These are phyloP conservation scores for Halcyon leucocephala DNA, from an alignment of 2,797 vertebrate genomes.

Conservation along the genomic window DNA sequence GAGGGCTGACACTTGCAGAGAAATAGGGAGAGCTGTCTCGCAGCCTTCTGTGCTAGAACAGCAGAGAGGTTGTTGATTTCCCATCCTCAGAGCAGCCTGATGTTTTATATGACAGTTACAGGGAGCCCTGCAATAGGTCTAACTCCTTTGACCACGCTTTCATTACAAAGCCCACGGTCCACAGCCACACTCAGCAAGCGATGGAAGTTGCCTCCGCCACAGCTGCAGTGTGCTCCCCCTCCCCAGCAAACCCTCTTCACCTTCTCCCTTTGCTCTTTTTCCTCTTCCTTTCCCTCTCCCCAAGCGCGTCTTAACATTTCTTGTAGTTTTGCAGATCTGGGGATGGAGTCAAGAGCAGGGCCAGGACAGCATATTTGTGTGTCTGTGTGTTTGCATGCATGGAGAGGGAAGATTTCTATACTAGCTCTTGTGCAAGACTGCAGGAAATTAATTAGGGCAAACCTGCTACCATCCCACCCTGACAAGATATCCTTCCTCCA, in stretches of 20 bases:
- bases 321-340: neutral
- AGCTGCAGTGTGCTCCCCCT: neutral
- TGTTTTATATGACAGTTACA: slow-evolving; percentile 8
- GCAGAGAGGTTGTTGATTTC: slow-evolving; percentile 43
- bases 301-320: neutral
- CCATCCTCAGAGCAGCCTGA: slow-evolving; percentile 35
- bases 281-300: neutral
- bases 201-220: slow-evolving; percentile 18
- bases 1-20: slow-evolving; percentile 6
- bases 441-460: neutral
- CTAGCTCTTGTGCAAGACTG: neutral
- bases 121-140: slow-evolving; percentile 16
- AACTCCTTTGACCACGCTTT: slow-evolving; percentile 23
- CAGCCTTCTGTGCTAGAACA: neutral
- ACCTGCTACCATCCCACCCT: neutral
- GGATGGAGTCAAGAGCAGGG: neutral
- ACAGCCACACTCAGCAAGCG: neutral
- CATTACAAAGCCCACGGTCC: slow-evolving; percentile 16
- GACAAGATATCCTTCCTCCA: neutral
- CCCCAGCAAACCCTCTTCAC: neutral
- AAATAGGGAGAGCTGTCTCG: neutral
- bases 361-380: neutral
- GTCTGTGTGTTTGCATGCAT: neutral
- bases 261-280: neutral
- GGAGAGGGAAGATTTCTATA: neutral